Evolutionary conservation across 2,113 vertebrate genomes (phyloP).

Genomic region (Onychostruthus taczanowskii): DNA sequence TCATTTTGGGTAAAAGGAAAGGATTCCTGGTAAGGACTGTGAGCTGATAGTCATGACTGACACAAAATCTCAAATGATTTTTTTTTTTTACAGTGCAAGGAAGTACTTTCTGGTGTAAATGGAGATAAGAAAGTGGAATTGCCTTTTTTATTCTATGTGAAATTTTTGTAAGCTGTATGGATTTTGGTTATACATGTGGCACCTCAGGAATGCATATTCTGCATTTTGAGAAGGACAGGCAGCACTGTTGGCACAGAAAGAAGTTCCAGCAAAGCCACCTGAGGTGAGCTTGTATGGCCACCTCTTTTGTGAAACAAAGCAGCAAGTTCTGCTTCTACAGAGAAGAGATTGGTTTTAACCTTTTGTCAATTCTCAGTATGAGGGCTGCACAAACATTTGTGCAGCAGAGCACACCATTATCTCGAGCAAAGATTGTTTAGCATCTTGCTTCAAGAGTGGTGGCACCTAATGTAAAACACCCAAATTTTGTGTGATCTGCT

Average conservation of each 20-base stretch:
- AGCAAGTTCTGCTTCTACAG: background rate
- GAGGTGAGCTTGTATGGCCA: background rate
- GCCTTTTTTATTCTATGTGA: background rate
- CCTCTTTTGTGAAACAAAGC: background rate
- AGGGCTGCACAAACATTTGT: background rate
- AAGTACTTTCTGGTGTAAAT: background rate
- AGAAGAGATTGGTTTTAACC: background rate
- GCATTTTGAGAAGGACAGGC: background rate
- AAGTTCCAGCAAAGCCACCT: background rate
- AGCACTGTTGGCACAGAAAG: background rate
- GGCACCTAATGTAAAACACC: background rate
- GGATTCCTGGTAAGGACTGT: background rate
- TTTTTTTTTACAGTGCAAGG: background rate
- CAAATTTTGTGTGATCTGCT: background rate
- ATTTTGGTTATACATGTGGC: background rate
- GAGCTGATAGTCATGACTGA: background rate
- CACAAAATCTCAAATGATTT: background rate
- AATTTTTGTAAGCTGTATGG: background rate
- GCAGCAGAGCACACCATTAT: background rate
- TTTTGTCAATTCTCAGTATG: background rate
- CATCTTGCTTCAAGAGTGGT: background rate
- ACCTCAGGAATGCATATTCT: background rate
- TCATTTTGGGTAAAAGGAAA: background rate
- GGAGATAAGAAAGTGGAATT: background rate
- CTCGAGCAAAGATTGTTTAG: background rate